Conservation (phyloP, 2,888 invertebrate genomes). For the Adineta ricciae region DNA sequence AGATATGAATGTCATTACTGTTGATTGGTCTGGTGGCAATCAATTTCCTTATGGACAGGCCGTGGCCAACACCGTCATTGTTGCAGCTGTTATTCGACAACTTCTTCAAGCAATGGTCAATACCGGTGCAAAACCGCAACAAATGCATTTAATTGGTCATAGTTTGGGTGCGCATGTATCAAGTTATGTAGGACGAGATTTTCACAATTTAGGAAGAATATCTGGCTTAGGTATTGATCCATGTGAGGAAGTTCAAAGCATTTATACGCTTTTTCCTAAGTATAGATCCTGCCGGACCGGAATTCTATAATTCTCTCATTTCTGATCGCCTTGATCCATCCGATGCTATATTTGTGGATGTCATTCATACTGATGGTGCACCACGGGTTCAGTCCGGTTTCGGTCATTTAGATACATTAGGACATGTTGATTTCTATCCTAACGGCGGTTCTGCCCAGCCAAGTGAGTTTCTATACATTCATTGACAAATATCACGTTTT, state of each 20-base stretch:
- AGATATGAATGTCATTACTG: slow-evolving; percentile 39
- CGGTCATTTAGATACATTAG: slow-evolving; percentile 38
- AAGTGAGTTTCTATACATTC: neutral
- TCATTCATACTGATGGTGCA: neutral
- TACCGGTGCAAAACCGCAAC: neutral
- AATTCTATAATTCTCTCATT: slow-evolving; percentile 29
- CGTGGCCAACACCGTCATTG: neutral
- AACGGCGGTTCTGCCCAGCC: slow-evolving; percentile 42
- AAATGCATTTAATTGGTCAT: neutral
- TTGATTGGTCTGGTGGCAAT: slow-evolving; percentile 40
- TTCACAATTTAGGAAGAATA: slow-evolving; percentile 25
- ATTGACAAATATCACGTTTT: neutral
- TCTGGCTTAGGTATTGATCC: slow-evolving; percentile 54
- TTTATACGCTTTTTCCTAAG: neutral
- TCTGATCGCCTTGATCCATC: neutral
- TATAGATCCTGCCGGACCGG: slow-evolving; percentile 71
- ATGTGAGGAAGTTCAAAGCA: neutral
- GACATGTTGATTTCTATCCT: slow-evolving; percentile 49
- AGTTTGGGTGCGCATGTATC: slow-evolving; percentile 5
- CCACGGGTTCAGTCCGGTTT: neutral
- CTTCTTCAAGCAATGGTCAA: neutral
- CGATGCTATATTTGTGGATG: neutral
- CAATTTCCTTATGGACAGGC: slow-evolving; percentile 35
- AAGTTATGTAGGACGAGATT: neutral
- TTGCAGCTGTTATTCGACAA: neutral